Percentiles rank a stretch among this genome's conserved stretches.
Conservation (phyloP, 2,888 invertebrate species). For the Parelbella ahira region DNA sequence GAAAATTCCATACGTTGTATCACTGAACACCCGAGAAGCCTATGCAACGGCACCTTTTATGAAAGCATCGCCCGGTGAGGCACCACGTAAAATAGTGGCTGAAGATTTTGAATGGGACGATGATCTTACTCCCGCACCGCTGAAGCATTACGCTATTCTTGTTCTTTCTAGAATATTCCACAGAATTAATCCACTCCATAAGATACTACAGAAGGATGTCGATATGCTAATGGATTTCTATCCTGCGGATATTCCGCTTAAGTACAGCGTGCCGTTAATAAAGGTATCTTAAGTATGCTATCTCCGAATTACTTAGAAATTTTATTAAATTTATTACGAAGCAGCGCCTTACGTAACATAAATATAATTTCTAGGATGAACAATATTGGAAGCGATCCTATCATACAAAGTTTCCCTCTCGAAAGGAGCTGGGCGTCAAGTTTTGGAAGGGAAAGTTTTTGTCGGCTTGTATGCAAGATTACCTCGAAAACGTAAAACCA, state of each 20-base stretch:
- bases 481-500: constrained; percentile 63
- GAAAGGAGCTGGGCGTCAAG: constrained; percentile 56
- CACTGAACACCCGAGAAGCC: constrained; percentile 48
- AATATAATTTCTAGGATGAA: constrained; percentile 67
- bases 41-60: constrained; percentile 52
- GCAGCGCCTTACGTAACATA: background rate
- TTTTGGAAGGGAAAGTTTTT: constrained; percentile 83
- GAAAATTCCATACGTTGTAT: constrained; percentile 69
- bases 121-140: constrained; percentile 59
- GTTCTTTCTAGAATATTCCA: constrained; percentile 63
- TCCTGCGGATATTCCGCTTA: constrained; percentile 80
- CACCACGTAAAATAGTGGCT: constrained; percentile 52
- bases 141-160: constrained; percentile 55
- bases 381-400: constrained; percentile 83
- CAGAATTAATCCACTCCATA: constrained; percentile 73
- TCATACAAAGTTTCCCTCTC: constrained; percentile 55
- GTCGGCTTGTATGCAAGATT: constrained; percentile 66
- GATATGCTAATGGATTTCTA: constrained; percentile 82
- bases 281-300: constrained; percentile 45
- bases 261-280: constrained; percentile 75
- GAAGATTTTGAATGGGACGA: constrained; percentile 73
- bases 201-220: constrained; percentile 78
- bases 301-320: constrained; percentile 1
- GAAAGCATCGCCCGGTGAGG: constrained; percentile 48
- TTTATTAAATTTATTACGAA: background rate